A percentile compares a stretch with the other conserved stretches of the same genome.
phyloP scores from a whole-genome alignment of 2,113 vertebrate genomes.

The Pomatorhinus ruficollis region DNA sequence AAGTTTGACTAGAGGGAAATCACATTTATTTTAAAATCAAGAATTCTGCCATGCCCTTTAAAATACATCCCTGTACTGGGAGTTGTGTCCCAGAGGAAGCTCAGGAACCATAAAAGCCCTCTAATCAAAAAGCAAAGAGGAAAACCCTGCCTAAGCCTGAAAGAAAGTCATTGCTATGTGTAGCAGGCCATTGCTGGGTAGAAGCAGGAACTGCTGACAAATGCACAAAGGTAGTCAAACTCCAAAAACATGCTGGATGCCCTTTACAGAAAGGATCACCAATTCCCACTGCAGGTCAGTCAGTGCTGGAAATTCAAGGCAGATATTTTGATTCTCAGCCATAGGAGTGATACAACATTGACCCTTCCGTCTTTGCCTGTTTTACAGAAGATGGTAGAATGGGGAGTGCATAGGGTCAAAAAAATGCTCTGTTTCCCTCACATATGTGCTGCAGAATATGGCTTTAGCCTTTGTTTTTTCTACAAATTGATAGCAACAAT shows the following conservation, averaged over 20 bases:
- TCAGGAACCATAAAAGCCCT: neutral
- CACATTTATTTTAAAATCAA: neutral
- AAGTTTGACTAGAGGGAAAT: slow-evolving; percentile 29
- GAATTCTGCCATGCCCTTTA: neutral
- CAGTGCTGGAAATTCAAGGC: neutral
- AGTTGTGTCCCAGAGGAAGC: slow-evolving; percentile 5
- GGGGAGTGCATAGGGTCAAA: accelerated
- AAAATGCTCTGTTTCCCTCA: neutral
- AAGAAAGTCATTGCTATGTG: neutral
- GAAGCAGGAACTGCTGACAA: neutral
- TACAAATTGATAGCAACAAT: neutral
- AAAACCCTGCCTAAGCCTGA: neutral
- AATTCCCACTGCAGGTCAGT: neutral
- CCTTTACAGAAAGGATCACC: neutral
- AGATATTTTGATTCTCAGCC: neutral
- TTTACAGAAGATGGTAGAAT: neutral
- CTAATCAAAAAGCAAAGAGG: neutral
- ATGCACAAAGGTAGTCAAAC: neutral
- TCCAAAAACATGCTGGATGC: neutral
- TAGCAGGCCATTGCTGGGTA: neutral
- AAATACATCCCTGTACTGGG: neutral
- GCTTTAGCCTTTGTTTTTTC: neutral
- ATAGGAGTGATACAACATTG: neutral
- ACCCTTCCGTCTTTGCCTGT: neutral
- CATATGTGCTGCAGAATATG: no score